Conservation (phyloP, 1,140 invertebrate genomes). For the Drosophila prosaltans region DNA sequence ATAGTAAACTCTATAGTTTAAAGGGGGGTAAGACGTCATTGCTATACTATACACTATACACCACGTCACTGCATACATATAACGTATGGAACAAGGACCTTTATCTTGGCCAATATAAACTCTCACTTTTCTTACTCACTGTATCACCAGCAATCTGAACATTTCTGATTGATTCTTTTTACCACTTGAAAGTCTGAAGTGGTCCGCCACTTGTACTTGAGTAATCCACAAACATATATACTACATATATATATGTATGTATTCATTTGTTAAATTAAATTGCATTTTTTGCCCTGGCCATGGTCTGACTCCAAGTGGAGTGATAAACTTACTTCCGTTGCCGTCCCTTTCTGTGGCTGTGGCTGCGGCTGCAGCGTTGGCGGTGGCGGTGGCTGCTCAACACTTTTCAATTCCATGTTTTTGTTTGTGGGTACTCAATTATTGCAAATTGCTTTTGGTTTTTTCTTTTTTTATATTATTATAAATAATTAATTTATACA, state of each 20-base stretch:
- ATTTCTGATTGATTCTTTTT: background rate
- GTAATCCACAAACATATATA: background rate
- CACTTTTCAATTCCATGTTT: slow-evolving; percentile 32
- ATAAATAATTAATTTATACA: slow-evolving; percentile 5
- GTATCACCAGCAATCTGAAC: background rate
- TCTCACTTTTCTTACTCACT: background rate
- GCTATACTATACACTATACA: too few species aligned
- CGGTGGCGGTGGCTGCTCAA: background rate
- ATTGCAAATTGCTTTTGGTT: slow-evolving; percentile 10
- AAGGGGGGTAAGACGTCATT: too few species aligned
- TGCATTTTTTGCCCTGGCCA: background rate
- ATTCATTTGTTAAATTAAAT: slow-evolving; percentile 3
- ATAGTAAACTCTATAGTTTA: background rate
- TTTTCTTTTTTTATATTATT: slow-evolving; percentile 9
- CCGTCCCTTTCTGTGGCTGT: slow-evolving; percentile 7
- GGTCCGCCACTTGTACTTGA: background rate
- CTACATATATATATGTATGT: too few species aligned
- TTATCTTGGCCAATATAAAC: background rate
- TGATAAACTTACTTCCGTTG: slow-evolving; percentile 34
- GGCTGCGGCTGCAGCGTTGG: too few species aligned
- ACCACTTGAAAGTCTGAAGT: background rate
- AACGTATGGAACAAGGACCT: background rate
- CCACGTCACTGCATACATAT: too few species aligned
- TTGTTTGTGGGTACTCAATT: slow-evolving; percentile 8
- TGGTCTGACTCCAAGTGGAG: background rate